These are phyloP conservation scores for Petrophora chlorosata DNA, from an alignment of 2,888 invertebrate genomes.

Conservation along the genomic window DNA sequence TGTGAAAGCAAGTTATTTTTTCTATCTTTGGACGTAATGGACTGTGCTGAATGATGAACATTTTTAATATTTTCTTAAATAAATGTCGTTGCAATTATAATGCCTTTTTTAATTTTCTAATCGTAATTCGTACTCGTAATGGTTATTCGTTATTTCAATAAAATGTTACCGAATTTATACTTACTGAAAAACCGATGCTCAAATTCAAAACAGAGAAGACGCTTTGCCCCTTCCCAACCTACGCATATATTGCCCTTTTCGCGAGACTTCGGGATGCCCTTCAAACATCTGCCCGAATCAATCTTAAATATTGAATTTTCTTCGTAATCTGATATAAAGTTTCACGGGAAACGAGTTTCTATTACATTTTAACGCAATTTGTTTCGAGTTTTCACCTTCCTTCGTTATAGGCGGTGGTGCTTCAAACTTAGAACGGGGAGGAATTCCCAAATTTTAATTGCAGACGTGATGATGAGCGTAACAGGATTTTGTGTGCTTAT, in stretches of 20 bases:
- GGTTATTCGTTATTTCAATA: too few relatives aligned
- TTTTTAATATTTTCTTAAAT: conserved; percentile 4
- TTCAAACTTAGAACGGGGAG: conserved; percentile 61
- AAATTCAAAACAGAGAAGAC: conserved; percentile 7
- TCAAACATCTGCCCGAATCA: conserved; percentile 79
- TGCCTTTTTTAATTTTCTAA: neutral
- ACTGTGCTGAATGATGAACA: conserved; percentile 3
- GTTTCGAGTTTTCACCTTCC: conserved; percentile 78
- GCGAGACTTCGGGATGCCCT: conserved; percentile 55
- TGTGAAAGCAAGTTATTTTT: conserved; percentile 11
- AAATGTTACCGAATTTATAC: too few relatives aligned
- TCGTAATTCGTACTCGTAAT: too few relatives aligned
- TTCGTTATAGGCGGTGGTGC: conserved; percentile 54
- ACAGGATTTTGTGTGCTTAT: conserved; percentile 45
- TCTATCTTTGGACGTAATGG: conserved; percentile 7
- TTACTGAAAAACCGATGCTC: neutral
- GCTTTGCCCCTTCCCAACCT: conserved; percentile 5
- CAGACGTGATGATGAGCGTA: conserved; percentile 56
- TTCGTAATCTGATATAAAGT: conserved; percentile 79
- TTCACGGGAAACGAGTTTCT: conserved; percentile 80
- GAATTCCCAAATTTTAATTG: conserved; percentile 68
- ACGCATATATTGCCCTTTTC: conserved; percentile 52
- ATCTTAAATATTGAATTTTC: conserved; percentile 84
- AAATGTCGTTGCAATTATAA: neutral
- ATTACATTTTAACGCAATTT: conserved; percentile 82